These are phyloP conservation scores for Rhodophaea formosa DNA, from an alignment of 2,888 invertebrate genomes.

Conservation along the genomic window DNA sequence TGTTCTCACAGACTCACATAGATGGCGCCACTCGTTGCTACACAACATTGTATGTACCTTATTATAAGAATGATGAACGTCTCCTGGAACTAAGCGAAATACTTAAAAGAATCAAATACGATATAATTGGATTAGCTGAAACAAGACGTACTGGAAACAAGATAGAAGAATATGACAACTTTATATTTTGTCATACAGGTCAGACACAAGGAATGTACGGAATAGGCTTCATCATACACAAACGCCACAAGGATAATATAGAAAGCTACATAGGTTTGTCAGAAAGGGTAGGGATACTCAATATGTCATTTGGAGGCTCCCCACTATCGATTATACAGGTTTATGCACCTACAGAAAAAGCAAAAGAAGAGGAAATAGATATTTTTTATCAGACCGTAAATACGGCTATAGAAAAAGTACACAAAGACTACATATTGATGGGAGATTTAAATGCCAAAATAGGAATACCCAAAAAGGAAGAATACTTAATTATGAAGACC, in stretches of 20 bases:
- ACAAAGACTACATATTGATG: no score
- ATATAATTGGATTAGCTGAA: no score
- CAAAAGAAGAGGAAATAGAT: slow-evolving; percentile 15
- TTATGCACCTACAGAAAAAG: slow-evolving; percentile 22
- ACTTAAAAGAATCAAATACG: no score
- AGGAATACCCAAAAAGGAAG: slow-evolving; percentile 8
- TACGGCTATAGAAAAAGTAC: slow-evolving; percentile 20
- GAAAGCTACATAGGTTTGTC: slow-evolving; percentile 25
- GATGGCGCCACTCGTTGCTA: no score
- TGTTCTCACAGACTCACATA: no score
- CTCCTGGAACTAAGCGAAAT: no score
- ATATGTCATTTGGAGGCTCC: slow-evolving; percentile 17
- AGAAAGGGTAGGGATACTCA: slow-evolving; percentile 26
- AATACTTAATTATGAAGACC: slow-evolving; percentile 21
- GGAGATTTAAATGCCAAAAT: no score
- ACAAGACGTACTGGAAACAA: slow-evolving; percentile 26
- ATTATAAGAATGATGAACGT: no score
- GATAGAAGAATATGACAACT: slow-evolving; percentile 30
- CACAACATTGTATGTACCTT: no score
- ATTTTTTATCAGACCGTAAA: slow-evolving; percentile 11
- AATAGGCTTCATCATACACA: slow-evolving; percentile 31
- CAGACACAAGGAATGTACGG: slow-evolving; percentile 26
- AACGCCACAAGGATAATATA: slow-evolving; percentile 23
- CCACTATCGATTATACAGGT: slow-evolving; percentile 23
- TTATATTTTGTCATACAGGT: slow-evolving; percentile 27